Evolutionary conservation across 2,888 invertebrate genomes (phyloP), one percentile per base, ranked within the genome.

Genomic region (Nomada goodeniana): DNA sequence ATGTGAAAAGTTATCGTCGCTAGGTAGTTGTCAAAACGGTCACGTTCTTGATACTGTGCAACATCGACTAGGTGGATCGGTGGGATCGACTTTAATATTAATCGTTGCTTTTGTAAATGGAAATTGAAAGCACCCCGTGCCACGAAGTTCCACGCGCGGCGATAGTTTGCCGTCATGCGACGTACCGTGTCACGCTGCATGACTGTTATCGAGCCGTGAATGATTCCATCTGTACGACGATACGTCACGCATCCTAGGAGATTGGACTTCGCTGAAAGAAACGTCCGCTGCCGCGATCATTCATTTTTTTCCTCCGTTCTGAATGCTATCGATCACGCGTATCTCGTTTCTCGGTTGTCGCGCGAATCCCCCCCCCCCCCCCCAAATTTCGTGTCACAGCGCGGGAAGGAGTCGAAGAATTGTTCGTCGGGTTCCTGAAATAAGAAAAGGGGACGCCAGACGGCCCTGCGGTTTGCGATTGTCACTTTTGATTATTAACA

Each of bases 191-290:
- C 81, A 65, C 55, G 53, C 23, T 26, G 59, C 76, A 73, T 63
- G 82, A 87, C 71, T 73, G 77, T 83, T 87, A 85, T 88, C 84
- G 78, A 78, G 50, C 60, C 75, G 80, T 77, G 79, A 81, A 86
- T 82, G 79, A 87, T 84, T 82, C 82, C 74, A 60, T 29, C 61
- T 71, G 52, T 55, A 61, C 65, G 78, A 78, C 84, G 82, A 87
- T 88, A 85, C 81, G 81, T 87, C 84, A 84, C 69, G 70, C 60
- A 61, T 59, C 68, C 57, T 68, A 57, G 53, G 64, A 65, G 57
- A 52, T 80, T 77, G 63, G 65, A 11, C 68, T 26, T 26, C 64
- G 65, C 26, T 69, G 82, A 80, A 85, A 76, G 85, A 70, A 84
- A 74, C 76, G 76, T 70, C 47, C 59, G 69, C 69, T 68, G 36